Evolutionary conservation across 2,888 invertebrate genomes (phyloP).

Genomic region (Rhamphomyia laevipes): DNA sequence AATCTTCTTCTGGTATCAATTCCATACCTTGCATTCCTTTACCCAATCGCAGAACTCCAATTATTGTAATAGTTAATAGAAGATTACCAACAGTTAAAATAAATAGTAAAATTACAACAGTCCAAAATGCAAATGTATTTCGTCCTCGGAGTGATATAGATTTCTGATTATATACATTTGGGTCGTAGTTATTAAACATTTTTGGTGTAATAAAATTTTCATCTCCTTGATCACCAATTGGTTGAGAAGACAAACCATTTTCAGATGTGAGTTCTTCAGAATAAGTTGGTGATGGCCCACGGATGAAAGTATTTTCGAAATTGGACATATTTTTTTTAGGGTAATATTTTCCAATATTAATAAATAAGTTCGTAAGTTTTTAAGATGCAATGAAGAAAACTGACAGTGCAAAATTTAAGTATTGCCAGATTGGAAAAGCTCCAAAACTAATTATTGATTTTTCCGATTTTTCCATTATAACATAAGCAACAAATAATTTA

Average conservation of each 20-base stretch:
- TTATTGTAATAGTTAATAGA: slow-evolving; percentile 64
- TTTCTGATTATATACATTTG: slow-evolving; percentile 19
- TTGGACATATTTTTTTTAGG: slow-evolving; percentile 10
- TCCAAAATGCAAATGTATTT: slow-evolving; percentile 66
- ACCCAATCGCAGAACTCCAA: slow-evolving; percentile 67
- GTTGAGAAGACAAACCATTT: slow-evolving; percentile 23
- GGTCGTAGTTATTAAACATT: slow-evolving; percentile 20
- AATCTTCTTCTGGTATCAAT: slow-evolving; percentile 58
- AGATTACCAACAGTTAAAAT: slow-evolving; percentile 69
- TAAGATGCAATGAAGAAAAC: too few relatives aligned
- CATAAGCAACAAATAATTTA: too few relatives aligned
- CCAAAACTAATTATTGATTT: too few relatives aligned
- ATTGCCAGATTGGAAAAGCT: too few relatives aligned
- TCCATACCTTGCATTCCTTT: slow-evolving; percentile 80
- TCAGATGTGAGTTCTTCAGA: slow-evolving; percentile 33
- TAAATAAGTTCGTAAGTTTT: too few relatives aligned
- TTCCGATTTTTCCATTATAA: too few relatives aligned
- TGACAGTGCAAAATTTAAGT: too few relatives aligned
- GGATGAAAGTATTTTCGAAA: slow-evolving; percentile 33
- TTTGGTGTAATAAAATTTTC: background rate
- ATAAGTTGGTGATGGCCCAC: slow-evolving; percentile 33
- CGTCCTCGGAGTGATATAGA: slow-evolving; percentile 22
- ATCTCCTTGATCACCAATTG: slow-evolving; percentile 11
- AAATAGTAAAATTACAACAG: slow-evolving; percentile 55
- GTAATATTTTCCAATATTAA: too few relatives aligned